Base-by-base conservation (phyloP, 1,140 invertebrate species). In the Arctopsyche grandis region DNA sequence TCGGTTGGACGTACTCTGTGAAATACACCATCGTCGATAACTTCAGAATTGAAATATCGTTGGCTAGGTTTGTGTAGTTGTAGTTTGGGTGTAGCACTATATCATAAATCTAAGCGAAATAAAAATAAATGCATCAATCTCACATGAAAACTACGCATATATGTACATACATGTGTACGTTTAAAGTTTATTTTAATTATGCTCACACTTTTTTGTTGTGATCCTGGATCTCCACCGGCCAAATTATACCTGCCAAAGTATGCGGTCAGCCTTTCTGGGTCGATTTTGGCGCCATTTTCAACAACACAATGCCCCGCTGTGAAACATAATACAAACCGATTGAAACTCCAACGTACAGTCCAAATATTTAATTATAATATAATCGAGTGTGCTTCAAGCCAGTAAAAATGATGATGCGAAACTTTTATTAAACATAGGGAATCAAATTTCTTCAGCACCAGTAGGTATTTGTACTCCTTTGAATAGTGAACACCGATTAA, bases 291-390 rank as follows among this genome's bases (percentile, higher is more conserved):
- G 12, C 81, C 83, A 63, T 84, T 83, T 73, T 84, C 82, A 5
- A 83, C 82, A n/a, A 87, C 77, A 77, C 87, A 88, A 75, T 89
- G 87, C 0, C 85, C 87, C 83, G 87, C 87, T 88, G 69, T 38
- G 29, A 38, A n/a, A n/a, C n/a, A 81, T n/a, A n/a, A n/a, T n/a
- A n/a, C n/a, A n/a, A n/a, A n/a, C n/a, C n/a, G n/a, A n/a, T n/a
- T n/a, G n/a, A n/a, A n/a, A n/a, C n/a, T n/a, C n/a, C n/a, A n/a
- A n/a, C n/a, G n/a, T n/a, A n/a, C n/a, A n/a, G n/a, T n/a, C n/a
- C n/a, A n/a, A n/a, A n/a, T n/a, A n/a, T n/a, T n/a, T n/a, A n/a
- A n/a, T n/a, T n/a, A n/a, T n/a, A n/a, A n/a, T n/a, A n/a, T n/a
- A n/a, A n/a, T n/a, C n/a, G n/a, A n/a, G n/a, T n/a, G n/a, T n/a